Percentiles rank a stretch among this genome's conserved stretches.
These are phyloP conservation scores for Symphodus melops DNA, from an alignment of 2,113 vertebrate genomes.

Conservation along the genomic window DNA sequence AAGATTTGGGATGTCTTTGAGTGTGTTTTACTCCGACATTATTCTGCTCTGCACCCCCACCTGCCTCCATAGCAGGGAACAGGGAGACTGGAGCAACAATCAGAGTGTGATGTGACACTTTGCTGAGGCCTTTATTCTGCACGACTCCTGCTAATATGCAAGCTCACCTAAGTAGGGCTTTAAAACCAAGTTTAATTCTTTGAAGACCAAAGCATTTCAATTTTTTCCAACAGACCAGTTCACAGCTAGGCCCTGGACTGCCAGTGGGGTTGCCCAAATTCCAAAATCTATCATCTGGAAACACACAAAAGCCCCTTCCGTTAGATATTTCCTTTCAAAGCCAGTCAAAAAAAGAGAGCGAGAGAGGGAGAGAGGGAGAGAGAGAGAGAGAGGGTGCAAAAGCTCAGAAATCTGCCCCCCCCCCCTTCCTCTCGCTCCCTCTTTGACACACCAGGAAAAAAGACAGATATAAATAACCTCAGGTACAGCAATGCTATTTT, in stretches of 20 bases:
- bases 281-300: conserved; percentile 99
- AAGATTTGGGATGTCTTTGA: conserved; percentile 76
- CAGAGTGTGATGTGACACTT: conserved; percentile 84
- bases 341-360: conserved; percentile 76
- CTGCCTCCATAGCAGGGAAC: conserved; percentile 56
- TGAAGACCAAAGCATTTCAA: conserved; percentile 98
- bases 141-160: conserved; percentile 91
- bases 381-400: conserved; percentile 65
- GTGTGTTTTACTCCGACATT: conserved; percentile 73
- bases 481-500: conserved; percentile 87
- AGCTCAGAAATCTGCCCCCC: conserved; percentile 85
- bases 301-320: conserved; percentile 96
- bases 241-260: conserved; percentile 98
- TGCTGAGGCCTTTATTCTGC: conserved; percentile 88
- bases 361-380: conserved; percentile 59
- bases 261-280: conserved; percentile 98
- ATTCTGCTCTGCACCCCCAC: conserved; percentile 61
- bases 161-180: conserved; percentile 96
- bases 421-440: conserved; percentile 59
- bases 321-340: conserved; percentile 90
- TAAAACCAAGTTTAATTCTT: conserved; percentile 99
- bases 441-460: conserved; percentile 83
- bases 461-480: conserved; percentile 87
- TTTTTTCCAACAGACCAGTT: conserved; percentile 99
- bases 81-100: conserved; percentile 74